These are phyloP conservation scores for Hypomecis atomaria DNA, from an alignment of 2,888 invertebrate species.

Conservation along the genomic window DNA sequence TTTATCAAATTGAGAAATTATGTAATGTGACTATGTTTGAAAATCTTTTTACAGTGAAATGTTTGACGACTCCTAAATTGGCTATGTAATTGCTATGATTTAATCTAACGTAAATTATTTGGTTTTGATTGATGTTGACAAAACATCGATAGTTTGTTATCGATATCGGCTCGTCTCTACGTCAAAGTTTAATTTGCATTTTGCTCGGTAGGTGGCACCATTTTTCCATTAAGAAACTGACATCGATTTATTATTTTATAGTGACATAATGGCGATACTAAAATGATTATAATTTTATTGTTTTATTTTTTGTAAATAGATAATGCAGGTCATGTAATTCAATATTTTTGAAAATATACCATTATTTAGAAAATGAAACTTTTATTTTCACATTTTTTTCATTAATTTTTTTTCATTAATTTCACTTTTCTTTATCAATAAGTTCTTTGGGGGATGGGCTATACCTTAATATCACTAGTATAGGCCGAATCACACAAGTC, in stretches of 20 bases:
- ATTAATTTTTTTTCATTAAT: too few relatives aligned
- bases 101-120: too few relatives aligned
- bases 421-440: too few relatives aligned
- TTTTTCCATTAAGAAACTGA: not conserved
- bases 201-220: not conserved
- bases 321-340: constrained; percentile 83
- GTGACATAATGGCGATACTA: constrained; percentile 54
- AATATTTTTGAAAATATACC: constrained; percentile 85
- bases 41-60: not conserved
- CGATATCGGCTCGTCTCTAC: constrained; percentile 1
- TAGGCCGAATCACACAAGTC: too few relatives aligned
- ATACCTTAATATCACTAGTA: too few relatives aligned
- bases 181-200: not conserved
- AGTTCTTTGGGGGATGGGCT: too few relatives aligned
- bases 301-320: constrained; percentile 81
- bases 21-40: not conserved
- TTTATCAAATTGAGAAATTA: not conserved
- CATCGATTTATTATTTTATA: constrained; percentile 36
- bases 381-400: constrained; percentile 45
- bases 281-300: constrained; percentile 62
- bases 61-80: not conserved
- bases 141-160: too few relatives aligned
- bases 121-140: not conserved
- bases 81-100: too few relatives aligned
- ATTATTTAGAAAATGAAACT: constrained; percentile 72